A percentile compares a stretch with the other conserved stretches of the same genome.
Evolutionary conservation across 1,140 invertebrate genomes (phyloP).

Genomic region (Zeugodacus cucurbitae): DNA sequence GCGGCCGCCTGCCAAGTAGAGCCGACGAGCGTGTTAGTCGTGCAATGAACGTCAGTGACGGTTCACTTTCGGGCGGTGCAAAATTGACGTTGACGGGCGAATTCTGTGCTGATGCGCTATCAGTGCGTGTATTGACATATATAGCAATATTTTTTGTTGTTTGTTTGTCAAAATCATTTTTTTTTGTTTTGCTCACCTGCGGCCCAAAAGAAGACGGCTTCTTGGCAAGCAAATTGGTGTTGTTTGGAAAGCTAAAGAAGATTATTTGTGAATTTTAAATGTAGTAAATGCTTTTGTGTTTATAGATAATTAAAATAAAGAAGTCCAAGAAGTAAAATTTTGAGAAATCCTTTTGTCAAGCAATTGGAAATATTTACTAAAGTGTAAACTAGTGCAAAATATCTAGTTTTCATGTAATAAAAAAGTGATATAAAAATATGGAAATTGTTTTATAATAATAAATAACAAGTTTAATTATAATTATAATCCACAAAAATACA

Average conservation of each 20-base stretch:
- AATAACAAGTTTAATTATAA: too few relatives aligned
- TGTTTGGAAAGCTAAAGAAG: background rate
- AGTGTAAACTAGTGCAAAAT: too few relatives aligned
- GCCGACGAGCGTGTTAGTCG: slow-evolving; percentile 26
- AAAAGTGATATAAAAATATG: too few relatives aligned
- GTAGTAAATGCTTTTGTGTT: background rate
- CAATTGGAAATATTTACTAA: background rate
- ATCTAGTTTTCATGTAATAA: too few relatives aligned
- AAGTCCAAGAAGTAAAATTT: too few relatives aligned
- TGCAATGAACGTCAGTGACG: slow-evolving; percentile 31
- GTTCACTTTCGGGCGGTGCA: slow-evolving; percentile 29
- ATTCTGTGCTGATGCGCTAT: background rate
- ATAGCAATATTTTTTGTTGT: background rate
- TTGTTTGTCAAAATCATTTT: background rate
- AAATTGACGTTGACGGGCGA: slow-evolving; percentile 5
- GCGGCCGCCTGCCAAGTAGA: slow-evolving; percentile 9
- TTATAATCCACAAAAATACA: too few relatives aligned
- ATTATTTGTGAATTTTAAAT: background rate
- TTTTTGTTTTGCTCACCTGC: slow-evolving; percentile 13
- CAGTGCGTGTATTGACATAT: slow-evolving; percentile 30
- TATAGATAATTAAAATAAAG: background rate
- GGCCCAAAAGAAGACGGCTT: background rate
- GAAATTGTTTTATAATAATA: too few relatives aligned
- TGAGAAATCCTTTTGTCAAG: background rate
- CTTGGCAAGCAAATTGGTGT: background rate